These are phyloP conservation scores for Cathartes aura DNA, from an alignment of 2,113 vertebrate genomes.

Conservation along the genomic window DNA sequence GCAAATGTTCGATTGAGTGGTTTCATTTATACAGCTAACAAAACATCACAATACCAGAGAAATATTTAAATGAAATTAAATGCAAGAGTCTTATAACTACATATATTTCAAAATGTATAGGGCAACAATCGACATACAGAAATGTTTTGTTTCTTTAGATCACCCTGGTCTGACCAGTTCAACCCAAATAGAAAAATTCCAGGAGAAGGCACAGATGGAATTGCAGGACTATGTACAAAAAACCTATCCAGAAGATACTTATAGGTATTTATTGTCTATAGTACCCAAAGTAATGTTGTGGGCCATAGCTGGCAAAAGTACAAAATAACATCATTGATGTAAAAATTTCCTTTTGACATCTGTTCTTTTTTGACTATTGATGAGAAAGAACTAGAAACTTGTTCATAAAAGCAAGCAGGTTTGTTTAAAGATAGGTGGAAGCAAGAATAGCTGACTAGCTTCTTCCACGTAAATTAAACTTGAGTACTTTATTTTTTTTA, in stretches of 20 bases:
- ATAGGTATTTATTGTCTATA: slow-evolving; percentile 85
- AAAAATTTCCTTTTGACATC: neutral
- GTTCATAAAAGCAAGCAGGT: neutral
- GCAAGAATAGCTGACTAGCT: neutral
- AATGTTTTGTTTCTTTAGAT: slow-evolving; percentile 81
- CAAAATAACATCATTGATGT: neutral
- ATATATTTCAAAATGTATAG: slow-evolving; percentile 14
- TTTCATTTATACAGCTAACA: neutral
- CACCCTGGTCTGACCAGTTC: slow-evolving; percentile 93
- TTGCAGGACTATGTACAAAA: slow-evolving; percentile 98
- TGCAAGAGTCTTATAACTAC: neutral
- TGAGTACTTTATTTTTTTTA: neutral
- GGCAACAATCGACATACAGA: slow-evolving; percentile 45
- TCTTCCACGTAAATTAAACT: neutral
- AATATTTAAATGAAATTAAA: neutral
- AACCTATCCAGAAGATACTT: slow-evolving; percentile 95
- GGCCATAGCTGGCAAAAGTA: neutral
- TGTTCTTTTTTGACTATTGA: neutral
- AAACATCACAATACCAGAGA: neutral
- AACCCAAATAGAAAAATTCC: slow-evolving; percentile 96
- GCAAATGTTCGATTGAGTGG: neutral
- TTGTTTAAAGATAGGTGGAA: neutral
- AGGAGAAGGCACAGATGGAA: slow-evolving; percentile 99
- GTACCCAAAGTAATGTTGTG: slow-evolving; percentile 29
- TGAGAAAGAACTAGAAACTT: neutral